Base-by-base conservation (phyloP, 2,888 invertebrate species). In the Lampropteryx suffumata region DNA sequence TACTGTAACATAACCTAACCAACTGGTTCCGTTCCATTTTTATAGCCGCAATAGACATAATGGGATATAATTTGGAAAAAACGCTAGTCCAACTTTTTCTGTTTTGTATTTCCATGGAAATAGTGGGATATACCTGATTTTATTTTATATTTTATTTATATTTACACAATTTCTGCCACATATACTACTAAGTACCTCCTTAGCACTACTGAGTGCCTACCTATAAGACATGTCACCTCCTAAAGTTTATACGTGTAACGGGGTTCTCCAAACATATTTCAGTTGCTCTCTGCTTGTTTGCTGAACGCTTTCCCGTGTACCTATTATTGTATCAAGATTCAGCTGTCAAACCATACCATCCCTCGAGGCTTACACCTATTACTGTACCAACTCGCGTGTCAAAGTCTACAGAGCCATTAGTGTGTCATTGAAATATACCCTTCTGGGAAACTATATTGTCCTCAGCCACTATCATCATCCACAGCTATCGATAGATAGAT, bases 221-320 rank as follows among this genome's bases (percentile, higher is more conserved):
- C 35, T 17, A 35, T 32, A 43, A 50, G 41, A 50, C 46, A 52
- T 67, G 68, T 75, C 72, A 76, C 72, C 69, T 74, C 71, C 71
- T 75, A 74, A 74, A 71, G 76, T 79, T 76, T 76, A 73, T 75
- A 72, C 73, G 65, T 70, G 73, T 76, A 69, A 69, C 64, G 58
- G 57, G 62, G 68, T 71, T 66, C 66, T 65, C 69, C 84, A 83
- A 86, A 79, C 81, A 84, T 79, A 84, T 84, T 82, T 71, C 67
- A 71, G 67, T 67, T 72, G 67, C 73, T 68, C 72, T 68, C 67
- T 61, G 63, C 78, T 81, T 82, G 80, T 78, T 81, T 75, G 72
- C 73, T 84, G 79, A 87, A 84, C 71, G 85, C 76, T 85, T 88
- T 86, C 79, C 63, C 82, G 66, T 87, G 87, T 88, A 72, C 69